Base-by-base conservation (phyloP, 2,888 invertebrate genomes). In the Leucania comma region DNA sequence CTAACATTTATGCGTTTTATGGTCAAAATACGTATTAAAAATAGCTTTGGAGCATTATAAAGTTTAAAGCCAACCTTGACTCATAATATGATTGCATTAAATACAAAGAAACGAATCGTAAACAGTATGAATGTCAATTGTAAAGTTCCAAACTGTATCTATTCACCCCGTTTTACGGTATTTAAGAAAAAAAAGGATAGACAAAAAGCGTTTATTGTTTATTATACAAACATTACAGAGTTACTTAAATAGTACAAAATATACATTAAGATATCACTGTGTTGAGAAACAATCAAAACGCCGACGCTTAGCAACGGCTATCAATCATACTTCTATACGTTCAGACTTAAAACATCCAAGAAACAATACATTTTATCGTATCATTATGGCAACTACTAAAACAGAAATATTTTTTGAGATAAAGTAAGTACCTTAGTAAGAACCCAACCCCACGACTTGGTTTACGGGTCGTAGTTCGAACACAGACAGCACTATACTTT, bases 131-230 rank as follows among this genome's bases (percentile, higher is more conserved):
- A 32, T 32, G 32, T 32, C 32, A 3, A 32, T 32, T 32, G 32
- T 32, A 35, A 35, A 35, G 35, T 35, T 35, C 35, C 9, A 35
- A 35, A 35, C 35, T 35, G 35, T 35, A 10, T 35, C 35, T 35
- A 35, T 35, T 35, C 35, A 35, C 35, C 35, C 35, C 35, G 35
- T 35, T 35, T 35, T 35, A 35, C 35, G 35, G 29, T n/a, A n/a
- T n/a, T 2, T 29, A 29, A 29, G 2, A 65, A 65, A 14, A 10
- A 14, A 50, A 50, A 29, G 12, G n/a, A 54, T 53, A 38, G 57
- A 78, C 35, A 78, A 54, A 22, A 82, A 73, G 58, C 62, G 9
- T 82, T 78, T 84, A 82, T 71, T 84, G 14, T 82, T 79, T 82
- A 82, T 69, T 84, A 46, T 71, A 84, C 70, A 68, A 73, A 76